These are phyloP conservation scores for Leptopilina myrica DNA, from an alignment of 2,888 invertebrate genomes.

Conservation along the genomic window DNA sequence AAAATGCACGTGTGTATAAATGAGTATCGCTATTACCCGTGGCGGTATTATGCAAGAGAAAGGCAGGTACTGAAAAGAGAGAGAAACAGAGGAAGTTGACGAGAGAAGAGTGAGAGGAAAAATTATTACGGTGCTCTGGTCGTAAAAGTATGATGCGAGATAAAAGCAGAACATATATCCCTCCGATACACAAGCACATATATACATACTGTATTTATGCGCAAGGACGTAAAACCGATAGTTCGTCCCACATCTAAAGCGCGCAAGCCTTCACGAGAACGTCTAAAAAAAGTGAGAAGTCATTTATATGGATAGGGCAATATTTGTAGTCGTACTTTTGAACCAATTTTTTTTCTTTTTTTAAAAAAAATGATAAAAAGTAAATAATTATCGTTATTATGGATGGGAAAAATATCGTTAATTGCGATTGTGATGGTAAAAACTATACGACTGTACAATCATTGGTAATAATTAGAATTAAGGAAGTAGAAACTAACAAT, in stretches of 20 bases:
- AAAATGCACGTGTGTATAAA: no score
- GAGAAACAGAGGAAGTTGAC: neutral
- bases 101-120: slow-evolving; percentile 13
- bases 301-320: no score
- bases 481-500: no score
- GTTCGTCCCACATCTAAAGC: neutral
- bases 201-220: no score
- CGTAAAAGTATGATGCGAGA: slow-evolving; percentile 31
- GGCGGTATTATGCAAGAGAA: slow-evolving; percentile 34
- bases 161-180: slow-evolving; percentile 24
- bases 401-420: no score
- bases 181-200: neutral
- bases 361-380: no score
- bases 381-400: no score
- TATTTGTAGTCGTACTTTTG: no score
- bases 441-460: no score
- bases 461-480: no score
- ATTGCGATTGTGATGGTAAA: no score
- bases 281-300: neutral
- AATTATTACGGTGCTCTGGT: slow-evolving; percentile 30
- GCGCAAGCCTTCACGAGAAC: neutral
- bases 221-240: slow-evolving; percentile 15
- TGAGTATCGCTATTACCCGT: slow-evolving; percentile 20
- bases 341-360: no score
- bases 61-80: slow-evolving; percentile 8